Evolutionary conservation across 1,140 invertebrate species (phyloP).

Genomic region (Ceratitis capitata): DNA sequence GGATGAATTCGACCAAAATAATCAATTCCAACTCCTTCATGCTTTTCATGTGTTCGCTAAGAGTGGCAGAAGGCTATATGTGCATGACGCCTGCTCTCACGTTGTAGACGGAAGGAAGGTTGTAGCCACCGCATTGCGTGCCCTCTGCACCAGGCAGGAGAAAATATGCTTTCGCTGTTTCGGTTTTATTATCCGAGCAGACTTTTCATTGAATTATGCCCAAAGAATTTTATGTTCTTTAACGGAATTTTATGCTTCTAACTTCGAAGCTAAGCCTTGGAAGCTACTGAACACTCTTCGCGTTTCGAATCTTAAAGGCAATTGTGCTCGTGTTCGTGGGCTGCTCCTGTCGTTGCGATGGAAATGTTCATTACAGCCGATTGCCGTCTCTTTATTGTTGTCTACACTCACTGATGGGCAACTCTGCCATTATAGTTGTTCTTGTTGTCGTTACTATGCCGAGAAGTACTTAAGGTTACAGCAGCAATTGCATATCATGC

Average conservation of each 20-base stretch:
- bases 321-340: neutral
- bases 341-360: neutral
- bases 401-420: neutral
- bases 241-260: neutral
- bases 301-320: neutral
- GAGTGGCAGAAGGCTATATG: neutral
- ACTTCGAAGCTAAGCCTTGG: too few relatives aligned
- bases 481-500: slow-evolving; percentile 18
- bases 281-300: too few relatives aligned
- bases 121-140: neutral
- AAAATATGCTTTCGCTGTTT: neutral
- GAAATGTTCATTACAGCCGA: neutral
- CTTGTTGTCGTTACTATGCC: neutral
- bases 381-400: neutral
- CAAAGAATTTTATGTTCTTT: neutral
- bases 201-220: neutral
- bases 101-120: neutral
- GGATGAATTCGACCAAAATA: slow-evolving; percentile 21
- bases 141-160: neutral
- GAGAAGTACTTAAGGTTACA: neutral
- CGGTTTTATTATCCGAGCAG: neutral
- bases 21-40: too few relatives aligned
- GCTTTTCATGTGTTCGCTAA: neutral
- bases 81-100: neutral
- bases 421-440: neutral